Conservation (phyloP, 2,888 invertebrate genomes). For the Muscina levida region DNA sequence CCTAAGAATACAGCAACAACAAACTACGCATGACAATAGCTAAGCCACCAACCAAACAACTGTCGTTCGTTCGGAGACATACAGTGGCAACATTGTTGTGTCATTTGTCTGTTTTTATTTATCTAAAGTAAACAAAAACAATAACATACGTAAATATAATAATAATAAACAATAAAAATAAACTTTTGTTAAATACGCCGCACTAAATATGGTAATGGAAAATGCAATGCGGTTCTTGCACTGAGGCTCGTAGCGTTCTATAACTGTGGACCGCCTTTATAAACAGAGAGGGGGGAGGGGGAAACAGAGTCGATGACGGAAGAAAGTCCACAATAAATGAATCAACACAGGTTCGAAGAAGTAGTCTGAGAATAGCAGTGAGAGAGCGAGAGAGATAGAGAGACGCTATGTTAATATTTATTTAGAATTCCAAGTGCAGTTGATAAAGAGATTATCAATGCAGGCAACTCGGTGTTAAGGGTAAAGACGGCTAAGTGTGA, state of each 20-base stretch:
- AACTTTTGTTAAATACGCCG: not conserved
- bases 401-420: slow-evolving; percentile 2
- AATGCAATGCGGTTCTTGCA: no score
- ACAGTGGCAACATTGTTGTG: not conserved
- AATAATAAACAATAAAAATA: no score
- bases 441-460: not conserved
- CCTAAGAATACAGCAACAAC: not conserved
- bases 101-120: slow-evolving; percentile 10
- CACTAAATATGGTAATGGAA: slow-evolving; percentile 21
- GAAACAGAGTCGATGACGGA: not conserved
- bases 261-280: no score
- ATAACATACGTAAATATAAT: not conserved
- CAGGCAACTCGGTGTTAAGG: no score
- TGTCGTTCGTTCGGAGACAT: slow-evolving; percentile 8
- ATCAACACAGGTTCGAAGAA: not conserved
- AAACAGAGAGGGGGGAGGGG: no score
- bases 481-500: no score
- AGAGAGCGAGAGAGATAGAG: not conserved
- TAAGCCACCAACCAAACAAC: not conserved
- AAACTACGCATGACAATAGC: not conserved
- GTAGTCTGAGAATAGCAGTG: not conserved
- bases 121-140: slow-evolving; percentile 2
- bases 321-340: slow-evolving; percentile 7
- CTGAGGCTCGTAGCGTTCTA: no score
- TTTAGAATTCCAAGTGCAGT: slow-evolving; percentile 6